These are phyloP conservation scores for Melanargia galathea DNA, from an alignment of 2,888 invertebrate species.

Conservation along the genomic window DNA sequence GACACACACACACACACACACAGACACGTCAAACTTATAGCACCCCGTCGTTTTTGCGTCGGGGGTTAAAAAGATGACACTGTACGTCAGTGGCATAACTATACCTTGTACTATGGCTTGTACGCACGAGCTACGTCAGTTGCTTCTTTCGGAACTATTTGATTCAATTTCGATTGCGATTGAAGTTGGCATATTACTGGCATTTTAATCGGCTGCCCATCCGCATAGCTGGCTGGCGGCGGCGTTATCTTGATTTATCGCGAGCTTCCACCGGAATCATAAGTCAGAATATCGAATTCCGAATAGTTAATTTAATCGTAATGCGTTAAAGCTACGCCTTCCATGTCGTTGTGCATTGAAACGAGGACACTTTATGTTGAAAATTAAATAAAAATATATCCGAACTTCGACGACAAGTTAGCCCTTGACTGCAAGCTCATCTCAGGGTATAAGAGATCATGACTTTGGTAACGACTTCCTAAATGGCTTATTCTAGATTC, in stretches of 20 bases:
- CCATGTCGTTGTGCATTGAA: background rate
- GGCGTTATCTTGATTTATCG: slow-evolving; percentile 74
- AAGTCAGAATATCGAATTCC: slow-evolving; percentile 58
- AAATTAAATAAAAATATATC: background rate
- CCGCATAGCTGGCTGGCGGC: slow-evolving; percentile 67
- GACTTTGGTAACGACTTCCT: too few relatives aligned
- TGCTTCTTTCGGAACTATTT: slow-evolving; percentile 55
- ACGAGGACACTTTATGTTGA: background rate
- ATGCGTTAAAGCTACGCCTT: slow-evolving; percentile 49
- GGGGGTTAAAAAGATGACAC: too few relatives aligned
- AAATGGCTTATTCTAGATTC: too few relatives aligned
- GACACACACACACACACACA: too few relatives aligned
- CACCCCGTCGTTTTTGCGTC: too few relatives aligned
- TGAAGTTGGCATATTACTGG: slow-evolving; percentile 70
- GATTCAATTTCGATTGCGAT: slow-evolving; percentile 51
- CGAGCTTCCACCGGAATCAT: slow-evolving; percentile 57
- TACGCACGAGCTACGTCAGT: slow-evolving; percentile 56
- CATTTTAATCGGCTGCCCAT: slow-evolving; percentile 71
- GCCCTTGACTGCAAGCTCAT: too few relatives aligned
- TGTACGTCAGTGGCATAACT: slow-evolving; percentile 37
- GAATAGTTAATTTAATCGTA: slow-evolving; percentile 63
- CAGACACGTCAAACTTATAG: too few relatives aligned
- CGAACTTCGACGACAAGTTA: too few relatives aligned
- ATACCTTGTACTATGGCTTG: slow-evolving; percentile 45
- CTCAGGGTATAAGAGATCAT: too few relatives aligned